Evolutionary conservation across 2,113 vertebrate species (phyloP).

Genomic region (Etheostoma cragini): DNA sequence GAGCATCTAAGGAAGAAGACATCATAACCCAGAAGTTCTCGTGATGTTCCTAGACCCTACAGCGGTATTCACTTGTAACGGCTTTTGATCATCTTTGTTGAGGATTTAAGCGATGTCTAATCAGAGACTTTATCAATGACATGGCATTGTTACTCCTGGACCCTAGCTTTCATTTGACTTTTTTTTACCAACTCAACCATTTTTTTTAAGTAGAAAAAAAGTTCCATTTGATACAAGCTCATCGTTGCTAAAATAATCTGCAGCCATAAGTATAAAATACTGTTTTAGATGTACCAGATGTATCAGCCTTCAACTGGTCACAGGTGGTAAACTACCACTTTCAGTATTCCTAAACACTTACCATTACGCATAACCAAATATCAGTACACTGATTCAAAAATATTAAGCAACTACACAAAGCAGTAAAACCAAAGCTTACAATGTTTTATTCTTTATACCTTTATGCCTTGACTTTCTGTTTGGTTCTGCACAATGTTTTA

Average conservation of each 20-base stretch:
- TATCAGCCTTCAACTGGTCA: constrained; percentile 9
- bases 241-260: neutral
- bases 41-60: neutral
- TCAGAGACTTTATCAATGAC: too few species aligned
- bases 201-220: neutral
- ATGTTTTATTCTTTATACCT: constrained; percentile 1
- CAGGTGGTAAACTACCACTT: neutral
- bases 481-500: constrained; percentile 13
- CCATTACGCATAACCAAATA: neutral
- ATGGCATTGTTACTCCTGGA: neutral
- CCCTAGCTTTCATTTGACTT: neutral
- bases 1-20: constrained; percentile 57
- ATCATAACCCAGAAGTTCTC: neutral
- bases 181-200: neutral
- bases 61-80: neutral
- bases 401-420: constrained; percentile 6
- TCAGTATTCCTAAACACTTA: constrained; percentile 18
- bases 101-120: neutral
- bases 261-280: neutral
- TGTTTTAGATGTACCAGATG: constrained; percentile 9
- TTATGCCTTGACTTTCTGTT: constrained; percentile 55
- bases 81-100: neutral
- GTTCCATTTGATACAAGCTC: neutral
- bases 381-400: neutral
- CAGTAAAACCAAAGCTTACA: constrained; percentile 39